phyloP scores from a whole-genome alignment of 2,797 vertebrate species.

The Jordanella pulchra region DNA sequence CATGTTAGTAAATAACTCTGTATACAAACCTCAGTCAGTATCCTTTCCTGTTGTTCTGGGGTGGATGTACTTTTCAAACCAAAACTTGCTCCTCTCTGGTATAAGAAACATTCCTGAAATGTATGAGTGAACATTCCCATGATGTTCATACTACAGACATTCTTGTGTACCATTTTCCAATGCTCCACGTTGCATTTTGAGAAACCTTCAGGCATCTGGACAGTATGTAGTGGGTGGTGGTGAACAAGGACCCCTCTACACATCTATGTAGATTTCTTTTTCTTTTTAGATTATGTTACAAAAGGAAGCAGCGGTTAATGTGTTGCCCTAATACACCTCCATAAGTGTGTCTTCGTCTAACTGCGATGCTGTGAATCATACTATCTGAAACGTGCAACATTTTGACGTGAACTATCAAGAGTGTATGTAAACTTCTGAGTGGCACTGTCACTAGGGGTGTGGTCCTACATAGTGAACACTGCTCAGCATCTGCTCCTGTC shows the following conservation, averaged over 20 bases:
- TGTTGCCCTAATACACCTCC: background rate
- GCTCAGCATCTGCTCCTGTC: slow-evolving; percentile 27
- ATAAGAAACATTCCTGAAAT: background rate
- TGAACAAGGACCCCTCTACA: background rate
- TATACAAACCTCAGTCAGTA: background rate
- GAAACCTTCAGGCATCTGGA: background rate
- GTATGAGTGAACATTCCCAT: background rate
- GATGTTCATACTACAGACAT: background rate
- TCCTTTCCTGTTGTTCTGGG: background rate
- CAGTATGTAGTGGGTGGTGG: background rate
- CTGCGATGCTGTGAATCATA: background rate
- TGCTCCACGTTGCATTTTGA: background rate
- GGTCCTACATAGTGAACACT: slow-evolving; percentile 3
- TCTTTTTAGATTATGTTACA: background rate
- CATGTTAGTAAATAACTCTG: background rate
- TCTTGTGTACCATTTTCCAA: background rate
- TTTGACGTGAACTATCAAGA: background rate
- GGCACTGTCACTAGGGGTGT: background rate
- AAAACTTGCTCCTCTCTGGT: background rate
- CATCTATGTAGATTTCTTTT: background rate
- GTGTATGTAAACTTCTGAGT: background rate
- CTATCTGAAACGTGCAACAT: background rate
- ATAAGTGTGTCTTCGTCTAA: no score
- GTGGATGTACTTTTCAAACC: background rate
- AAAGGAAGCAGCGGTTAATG: background rate